Evolutionary conservation across 37 sponge, comb jelly and placozoan species (phyloP), one percentile per base, ranked within the genome.

Genomic region (Oopsacas minuta): DNA sequence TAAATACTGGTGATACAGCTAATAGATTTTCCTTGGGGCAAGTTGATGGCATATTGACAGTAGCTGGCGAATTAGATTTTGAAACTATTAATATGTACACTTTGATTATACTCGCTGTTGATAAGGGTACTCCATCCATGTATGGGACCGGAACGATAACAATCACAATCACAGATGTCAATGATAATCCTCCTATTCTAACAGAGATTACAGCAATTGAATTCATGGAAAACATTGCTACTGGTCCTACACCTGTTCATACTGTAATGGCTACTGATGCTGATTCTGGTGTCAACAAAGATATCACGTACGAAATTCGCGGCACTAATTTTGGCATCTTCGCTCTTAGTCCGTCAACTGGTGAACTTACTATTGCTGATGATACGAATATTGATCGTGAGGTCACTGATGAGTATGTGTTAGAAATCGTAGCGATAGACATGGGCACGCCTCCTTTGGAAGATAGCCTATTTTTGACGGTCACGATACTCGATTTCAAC

Each of bases 221-320:
- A 20, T 32, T 61, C 75, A 25, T 25, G 7, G 75, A 61, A 12
- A 34, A 61, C 75, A 61, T 61, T n/a, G 30, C 28, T 34, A 61
- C 22, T n/a, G 75, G 51, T 46, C n/a, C 49, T 42, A 34, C 30
- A 5, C 75, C 75, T 25, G 30, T 61, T 32, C 28, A 61, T 34
- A 61, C 75, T 61, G 75, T 34, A 25, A 61, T 61, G 7, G 75
- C 75, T 61, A 61, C 75, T 32, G 75, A 61, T 61, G 75, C 75
- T 61, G 75, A 61, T 12, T 61, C 75, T n/a, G 22, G 1, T 61
- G 75, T 61, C 28, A 61, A 61, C 22, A 10, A 61, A 61, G 30
- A 25, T 10, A 61, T 61, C 5, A 34, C 22, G 28, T 61, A 61
- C 30, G 1, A 34, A 20, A 61, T 61, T 25, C 75, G 22, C 75